phyloP scores from a whole-genome alignment of 2,113 vertebrate genomes.

The Candoia aspera region DNA sequence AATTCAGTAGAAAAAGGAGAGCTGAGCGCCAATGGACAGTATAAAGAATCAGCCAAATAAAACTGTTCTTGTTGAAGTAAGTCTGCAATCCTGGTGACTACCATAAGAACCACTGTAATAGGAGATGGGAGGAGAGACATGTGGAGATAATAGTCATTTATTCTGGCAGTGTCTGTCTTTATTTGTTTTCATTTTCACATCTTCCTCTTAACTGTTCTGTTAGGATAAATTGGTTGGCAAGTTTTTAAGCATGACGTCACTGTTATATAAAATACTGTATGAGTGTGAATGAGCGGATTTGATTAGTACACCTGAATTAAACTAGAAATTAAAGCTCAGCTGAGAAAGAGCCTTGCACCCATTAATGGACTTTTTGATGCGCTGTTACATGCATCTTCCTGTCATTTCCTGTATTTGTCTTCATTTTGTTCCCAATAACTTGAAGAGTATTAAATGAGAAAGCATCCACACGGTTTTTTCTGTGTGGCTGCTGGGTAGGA shows the following conservation, averaged over 20 bases:
- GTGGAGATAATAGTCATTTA: conserved; percentile 37
- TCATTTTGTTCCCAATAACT: accelerated
- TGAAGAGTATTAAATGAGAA: not conserved
- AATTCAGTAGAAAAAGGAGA: not conserved
- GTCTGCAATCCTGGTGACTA: not conserved
- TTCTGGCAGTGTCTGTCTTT: not conserved
- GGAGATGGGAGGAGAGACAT: accelerated
- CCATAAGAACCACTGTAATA: not conserved
- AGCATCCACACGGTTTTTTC: not conserved
- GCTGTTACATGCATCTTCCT: accelerated
- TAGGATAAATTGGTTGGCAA: conserved; percentile 20
- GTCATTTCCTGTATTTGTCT: not conserved
- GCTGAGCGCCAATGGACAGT: not conserved
- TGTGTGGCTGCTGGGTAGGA: not conserved
- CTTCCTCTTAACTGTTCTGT: conserved; percentile 29
- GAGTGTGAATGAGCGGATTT: accelerated
- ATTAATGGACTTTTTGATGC: accelerated
- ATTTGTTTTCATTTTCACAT: conserved; percentile 61
- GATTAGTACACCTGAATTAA: not conserved
- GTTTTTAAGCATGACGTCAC: conserved; percentile 45
- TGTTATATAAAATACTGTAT: conserved; percentile 33
- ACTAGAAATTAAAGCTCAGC: conserved; percentile 27
- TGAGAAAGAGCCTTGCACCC: not conserved
- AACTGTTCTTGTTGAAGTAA: not conserved
- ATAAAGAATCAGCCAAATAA: not conserved